Conservation (phyloP, 2,113 vertebrate genomes). For the Boulengeromyrus knoepffleri region DNA sequence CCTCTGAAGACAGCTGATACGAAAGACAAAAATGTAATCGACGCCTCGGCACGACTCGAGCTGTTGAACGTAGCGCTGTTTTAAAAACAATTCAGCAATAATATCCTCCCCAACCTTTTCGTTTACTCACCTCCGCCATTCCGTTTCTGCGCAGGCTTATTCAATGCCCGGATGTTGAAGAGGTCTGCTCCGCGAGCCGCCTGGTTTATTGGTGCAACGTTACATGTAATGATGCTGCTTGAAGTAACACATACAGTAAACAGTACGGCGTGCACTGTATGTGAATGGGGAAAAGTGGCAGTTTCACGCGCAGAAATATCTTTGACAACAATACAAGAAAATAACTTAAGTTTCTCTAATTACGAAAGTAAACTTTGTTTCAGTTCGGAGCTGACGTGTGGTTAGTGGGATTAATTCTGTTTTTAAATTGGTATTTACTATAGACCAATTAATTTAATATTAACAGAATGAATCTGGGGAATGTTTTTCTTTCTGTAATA, state of each 20-base stretch:
- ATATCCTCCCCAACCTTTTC: constrained; percentile 46
- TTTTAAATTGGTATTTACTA: background rate
- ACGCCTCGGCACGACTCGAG: constrained; percentile 12
- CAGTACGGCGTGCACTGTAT: background rate
- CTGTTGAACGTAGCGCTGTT: constrained; percentile 27
- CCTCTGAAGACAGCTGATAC: constrained; percentile 27
- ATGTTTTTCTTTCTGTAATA: background rate
- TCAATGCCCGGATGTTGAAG: constrained; percentile 67
- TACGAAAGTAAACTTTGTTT: background rate
- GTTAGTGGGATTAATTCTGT: background rate
- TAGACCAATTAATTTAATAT: background rate
- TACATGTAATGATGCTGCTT: constrained; percentile 25
- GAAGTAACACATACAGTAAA: background rate
- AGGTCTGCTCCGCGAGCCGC: constrained; percentile 43
- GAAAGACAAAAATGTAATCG: constrained; percentile 17
- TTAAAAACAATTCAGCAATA: constrained; percentile 35
- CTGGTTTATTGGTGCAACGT: constrained; percentile 50
- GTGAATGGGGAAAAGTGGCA: background rate
- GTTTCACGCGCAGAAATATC: background rate
- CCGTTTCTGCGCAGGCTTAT: constrained; percentile 64
- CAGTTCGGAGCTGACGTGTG: background rate
- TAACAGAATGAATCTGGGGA: background rate
- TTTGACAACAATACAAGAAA: background rate
- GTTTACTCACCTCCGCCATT: constrained; percentile 74
- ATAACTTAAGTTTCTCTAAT: background rate